A percentile compares a stretch with the other conserved stretches of the same genome.
These are phyloP conservation scores for Melangyna quadrimaculata DNA, from an alignment of 2,888 invertebrate species.

Conservation along the genomic window DNA sequence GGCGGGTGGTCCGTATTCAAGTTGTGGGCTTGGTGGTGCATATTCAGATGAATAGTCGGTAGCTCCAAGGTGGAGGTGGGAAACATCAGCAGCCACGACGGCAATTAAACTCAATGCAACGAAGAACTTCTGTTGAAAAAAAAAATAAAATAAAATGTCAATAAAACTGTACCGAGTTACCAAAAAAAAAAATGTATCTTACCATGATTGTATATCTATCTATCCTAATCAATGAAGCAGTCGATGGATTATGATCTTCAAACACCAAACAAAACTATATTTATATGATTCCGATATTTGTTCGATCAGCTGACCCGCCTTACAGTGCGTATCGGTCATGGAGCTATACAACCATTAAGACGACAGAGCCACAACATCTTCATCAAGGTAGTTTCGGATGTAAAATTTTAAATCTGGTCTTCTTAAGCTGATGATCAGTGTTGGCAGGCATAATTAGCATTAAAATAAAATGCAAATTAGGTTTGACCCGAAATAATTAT, in stretches of 20 bases:
- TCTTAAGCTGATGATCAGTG: not conserved
- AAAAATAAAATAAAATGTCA: not conserved
- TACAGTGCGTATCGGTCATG: not conserved
- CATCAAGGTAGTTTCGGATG: slow-evolving; percentile 29
- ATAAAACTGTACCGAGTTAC: not conserved
- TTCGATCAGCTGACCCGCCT: not conserved
- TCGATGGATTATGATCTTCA: slow-evolving; percentile 34
- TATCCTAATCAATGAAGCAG: slow-evolving; percentile 21
- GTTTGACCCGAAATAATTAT: slow-evolving; percentile 10
- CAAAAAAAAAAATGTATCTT: not conserved
- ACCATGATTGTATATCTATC: slow-evolving; percentile 36
- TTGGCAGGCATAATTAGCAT: slow-evolving; percentile 2
- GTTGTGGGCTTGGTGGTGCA: slow-evolving; percentile 41
- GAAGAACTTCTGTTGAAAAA: slow-evolving; percentile 64
- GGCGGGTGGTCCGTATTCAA: slow-evolving; percentile 43
- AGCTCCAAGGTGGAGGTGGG: slow-evolving; percentile 51
- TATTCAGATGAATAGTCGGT: slow-evolving; percentile 46
- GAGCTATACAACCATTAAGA: not conserved
- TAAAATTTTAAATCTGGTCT: not conserved
- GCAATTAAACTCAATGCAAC: slow-evolving; percentile 60
- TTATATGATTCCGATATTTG: slow-evolving; percentile 30
- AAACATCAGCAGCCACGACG: slow-evolving; percentile 71
- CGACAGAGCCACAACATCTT: not conserved
- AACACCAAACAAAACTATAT: slow-evolving; percentile 17
- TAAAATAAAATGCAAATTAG: not conserved